A percentile compares a stretch with the other conserved stretches of the same genome.
These are phyloP conservation scores for Eulemur mongoz DNA, from an alignment of 2,797 vertebrate genomes.

Conservation along the genomic window DNA sequence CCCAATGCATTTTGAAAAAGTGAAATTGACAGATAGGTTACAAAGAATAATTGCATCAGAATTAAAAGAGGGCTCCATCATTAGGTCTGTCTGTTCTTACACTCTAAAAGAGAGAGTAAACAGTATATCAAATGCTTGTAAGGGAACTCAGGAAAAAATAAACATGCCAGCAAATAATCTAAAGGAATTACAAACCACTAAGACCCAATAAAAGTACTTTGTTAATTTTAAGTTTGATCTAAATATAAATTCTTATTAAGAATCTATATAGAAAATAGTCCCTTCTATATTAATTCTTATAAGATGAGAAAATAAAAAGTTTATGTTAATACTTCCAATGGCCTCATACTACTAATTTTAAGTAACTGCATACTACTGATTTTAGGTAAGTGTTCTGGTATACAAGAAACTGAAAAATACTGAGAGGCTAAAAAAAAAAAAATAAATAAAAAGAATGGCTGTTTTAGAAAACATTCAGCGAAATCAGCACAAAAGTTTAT, in stretches of 20 bases:
- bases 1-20: background rate
- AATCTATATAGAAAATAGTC: background rate
- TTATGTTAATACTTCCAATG: background rate
- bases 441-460: background rate
- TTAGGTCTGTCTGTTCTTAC: background rate
- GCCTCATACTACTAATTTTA: background rate
- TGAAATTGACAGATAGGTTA: background rate
- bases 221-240: background rate
- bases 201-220: background rate
- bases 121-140: background rate
- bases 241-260: background rate
- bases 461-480: background rate
- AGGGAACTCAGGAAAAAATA: background rate
- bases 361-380: background rate
- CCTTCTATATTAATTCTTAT: background rate
- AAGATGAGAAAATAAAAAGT: conserved; percentile 3
- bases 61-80: background rate
- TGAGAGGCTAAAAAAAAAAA: background rate
- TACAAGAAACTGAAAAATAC: background rate
- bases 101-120: background rate
- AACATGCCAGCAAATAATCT: background rate
- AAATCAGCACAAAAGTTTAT: background rate
- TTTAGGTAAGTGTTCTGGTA: background rate
- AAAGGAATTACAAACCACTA: background rate
- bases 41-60: background rate